Percentiles rank a stretch among this genome's conserved stretches.
Evolutionary conservation across 2,888 invertebrate species (phyloP).

Genomic region (Drosophila pseudotalamancana): DNA sequence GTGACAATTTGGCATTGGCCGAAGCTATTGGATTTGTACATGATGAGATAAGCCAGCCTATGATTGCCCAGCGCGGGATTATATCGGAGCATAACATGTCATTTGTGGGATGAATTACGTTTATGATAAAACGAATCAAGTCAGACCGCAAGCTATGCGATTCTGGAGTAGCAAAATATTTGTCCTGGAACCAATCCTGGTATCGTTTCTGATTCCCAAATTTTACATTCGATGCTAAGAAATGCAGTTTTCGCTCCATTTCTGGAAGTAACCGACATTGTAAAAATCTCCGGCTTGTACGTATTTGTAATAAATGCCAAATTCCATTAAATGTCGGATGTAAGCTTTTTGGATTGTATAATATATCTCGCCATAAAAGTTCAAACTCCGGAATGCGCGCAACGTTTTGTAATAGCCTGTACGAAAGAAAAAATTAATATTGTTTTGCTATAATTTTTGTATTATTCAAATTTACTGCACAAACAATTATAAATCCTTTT

Average conservation of each 20-base stretch:
- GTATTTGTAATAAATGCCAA: slow-evolving; percentile 86
- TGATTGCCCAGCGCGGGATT: slow-evolving; percentile 89
- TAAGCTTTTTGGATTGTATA: slow-evolving; percentile 87
- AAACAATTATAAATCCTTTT: not conserved
- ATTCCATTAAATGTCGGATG: slow-evolving; percentile 87
- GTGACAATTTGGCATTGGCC: slow-evolving; percentile 88
- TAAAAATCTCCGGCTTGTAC: slow-evolving; percentile 87
- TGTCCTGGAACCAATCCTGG: slow-evolving; percentile 89
- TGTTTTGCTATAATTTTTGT: not conserved
- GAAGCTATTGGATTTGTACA: slow-evolving; percentile 88
- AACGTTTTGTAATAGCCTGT: slow-evolving; percentile 87
- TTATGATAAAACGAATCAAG: slow-evolving; percentile 89
- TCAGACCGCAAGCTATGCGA: slow-evolving; percentile 89
- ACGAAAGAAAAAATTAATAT: not conserved
- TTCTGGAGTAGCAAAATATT: slow-evolving; percentile 88
- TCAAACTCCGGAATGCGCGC: slow-evolving; percentile 89
- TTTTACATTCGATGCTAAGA: slow-evolving; percentile 86
- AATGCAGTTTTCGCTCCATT: slow-evolving; percentile 88
- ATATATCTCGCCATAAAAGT: slow-evolving; percentile 88
- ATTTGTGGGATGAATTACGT: slow-evolving; percentile 89
- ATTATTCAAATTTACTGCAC: not conserved
- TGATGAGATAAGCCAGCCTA: slow-evolving; percentile 89
- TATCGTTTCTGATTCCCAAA: slow-evolving; percentile 89
- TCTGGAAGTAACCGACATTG: slow-evolving; percentile 87
- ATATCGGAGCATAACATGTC: slow-evolving; percentile 89